Evolutionary conservation across 2,113 vertebrate genomes (phyloP), one percentile per base, ranked within the genome.

Genomic region (Ivindomyrus marchei): DNA sequence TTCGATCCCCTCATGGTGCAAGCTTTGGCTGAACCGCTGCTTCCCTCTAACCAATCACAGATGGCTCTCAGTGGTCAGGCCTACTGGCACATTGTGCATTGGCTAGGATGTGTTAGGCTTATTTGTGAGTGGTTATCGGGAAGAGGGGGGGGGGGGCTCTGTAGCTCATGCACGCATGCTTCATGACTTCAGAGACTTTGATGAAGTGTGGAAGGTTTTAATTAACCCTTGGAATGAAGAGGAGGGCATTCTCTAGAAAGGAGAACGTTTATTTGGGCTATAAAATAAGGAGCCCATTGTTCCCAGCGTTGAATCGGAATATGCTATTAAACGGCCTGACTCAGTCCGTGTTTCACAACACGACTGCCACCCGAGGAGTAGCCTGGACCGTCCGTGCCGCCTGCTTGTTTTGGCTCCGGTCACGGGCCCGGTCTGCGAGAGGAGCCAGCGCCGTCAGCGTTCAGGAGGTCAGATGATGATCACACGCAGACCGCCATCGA

Each of bases 181-280:
- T 56, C 42, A 47, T n/a, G 50, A 53, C 49, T 53, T 53, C 47
- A 36, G 24, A 36, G 50, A n/a, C 27, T 87, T 56, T 53, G 50
- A 87, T 52, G 31, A 87, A 87, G 47, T 53, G 50, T 87, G 50
- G 85, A 87, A 87, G 85, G 85, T 87, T 87, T 87, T 53, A 36
- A 87, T 87, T 87, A 87, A 49, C 50, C 27, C 15, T 39, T 87
- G 50, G 50, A 87, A 53, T 53, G 15, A 36, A 39, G 85, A 87
- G 21, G 49, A 87, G 36, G n/a, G 85, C 50, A 3, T 27, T 49
- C 27, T 53, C 13, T 24, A 39, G 27, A 86, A 86, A 86, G 46
- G n/a, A 52, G 27, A 36, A 49, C 36, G 85, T 53, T 87, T 53
- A 53, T 87, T 56, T 36, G 47, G 83, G 45, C 83, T 46, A 42